Conservation (phyloP, 1,140 invertebrate species). For the Chironomus striatipennis region DNA sequence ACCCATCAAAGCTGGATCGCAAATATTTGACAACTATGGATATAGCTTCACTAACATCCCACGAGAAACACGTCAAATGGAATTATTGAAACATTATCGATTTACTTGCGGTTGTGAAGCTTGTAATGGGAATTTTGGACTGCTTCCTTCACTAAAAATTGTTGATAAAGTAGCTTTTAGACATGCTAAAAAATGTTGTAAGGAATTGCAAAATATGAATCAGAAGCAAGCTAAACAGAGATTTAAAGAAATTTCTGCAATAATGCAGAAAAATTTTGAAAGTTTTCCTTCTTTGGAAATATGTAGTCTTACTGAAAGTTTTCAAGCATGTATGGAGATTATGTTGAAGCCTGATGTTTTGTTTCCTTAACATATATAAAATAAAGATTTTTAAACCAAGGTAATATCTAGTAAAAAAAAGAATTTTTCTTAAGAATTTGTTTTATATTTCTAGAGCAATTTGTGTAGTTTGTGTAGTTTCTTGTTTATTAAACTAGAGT, state of each 20-base stretch:
- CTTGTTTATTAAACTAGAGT: too few relatives aligned
- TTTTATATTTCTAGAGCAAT: background rate
- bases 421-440: background rate
- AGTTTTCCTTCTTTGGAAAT: background rate
- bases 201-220: background rate
- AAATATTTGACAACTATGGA: conserved; percentile 4
- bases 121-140: background rate
- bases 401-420: too few relatives aligned
- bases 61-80: background rate
- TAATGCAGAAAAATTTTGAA: background rate
- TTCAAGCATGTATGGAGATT: background rate
- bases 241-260: background rate
- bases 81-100: background rate
- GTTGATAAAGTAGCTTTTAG: background rate
- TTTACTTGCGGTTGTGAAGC: background rate
- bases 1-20: background rate
- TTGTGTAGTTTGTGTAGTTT: background rate
- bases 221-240: background rate
- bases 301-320: background rate
- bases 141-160: background rate
- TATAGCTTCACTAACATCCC: background rate
- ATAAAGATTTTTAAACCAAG: background rate
- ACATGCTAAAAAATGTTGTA: background rate
- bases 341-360: background rate
- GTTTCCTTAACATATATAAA: background rate